Base-by-base conservation (phyloP, 92 coral and sea anemone species). In the Actinostola sp. region DNA sequence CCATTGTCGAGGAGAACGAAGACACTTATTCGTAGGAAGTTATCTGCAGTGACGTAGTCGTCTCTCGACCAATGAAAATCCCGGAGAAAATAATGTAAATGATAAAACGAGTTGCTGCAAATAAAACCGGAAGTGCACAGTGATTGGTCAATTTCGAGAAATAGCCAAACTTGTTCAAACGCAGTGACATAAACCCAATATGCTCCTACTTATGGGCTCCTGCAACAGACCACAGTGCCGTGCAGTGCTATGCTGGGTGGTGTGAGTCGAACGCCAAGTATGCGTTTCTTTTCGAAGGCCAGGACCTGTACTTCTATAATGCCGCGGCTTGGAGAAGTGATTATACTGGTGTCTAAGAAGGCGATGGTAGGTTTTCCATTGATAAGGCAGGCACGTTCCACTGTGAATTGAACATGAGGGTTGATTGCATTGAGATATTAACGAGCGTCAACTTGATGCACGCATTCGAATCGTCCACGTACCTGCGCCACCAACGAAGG, bases 251-350 rank as follows among this genome's bases (percentile, higher is more conserved):
- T 19, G 55, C 71, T 7, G 71, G 70, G 27, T 56, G 54, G 35
- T 42, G 78, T 31, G 69, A 72, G 58, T 72, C 78, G 42, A 72
- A 72, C 19, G 58, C 29, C 57, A 72, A 45, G 44, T 41, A 21
- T 59, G 78, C 9, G 69, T 72, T 36, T 27, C 46, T 32, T 72
- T 72, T 41, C 77, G n/a, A n/a, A n/a, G n/a, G n/a, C 55, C 25
- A 26, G 32, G 26, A 72, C 78, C 21, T 58, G 17, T 6, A 42
- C 50, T 39, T 65, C 71, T n/a, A n/a, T n/a, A 17, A 8, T 16
- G 30, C 13, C 27, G 21, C 33, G 1, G 9, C 13, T 65, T 12
- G 54, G 6, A 53, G 54, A 65, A 23, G n/a, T 28, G 17, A 38
- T 17, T 0, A 33, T 16, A 41, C 53, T 62, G 23, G 78, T 72